Conservation (phyloP, 2,888 invertebrate genomes). For the Epinotia nisella region DNA sequence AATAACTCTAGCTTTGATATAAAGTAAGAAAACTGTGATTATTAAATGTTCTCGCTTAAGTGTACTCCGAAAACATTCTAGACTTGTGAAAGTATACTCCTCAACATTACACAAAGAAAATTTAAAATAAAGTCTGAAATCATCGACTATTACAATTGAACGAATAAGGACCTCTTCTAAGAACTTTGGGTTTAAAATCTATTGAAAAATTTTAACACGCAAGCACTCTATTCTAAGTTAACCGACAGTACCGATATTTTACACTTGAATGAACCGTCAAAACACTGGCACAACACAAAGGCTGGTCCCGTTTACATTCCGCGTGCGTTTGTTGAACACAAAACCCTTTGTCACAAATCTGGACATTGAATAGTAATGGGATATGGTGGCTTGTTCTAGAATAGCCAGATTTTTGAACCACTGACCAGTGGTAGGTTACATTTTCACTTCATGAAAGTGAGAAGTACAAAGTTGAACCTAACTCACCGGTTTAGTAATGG, state of each 20-base stretch:
- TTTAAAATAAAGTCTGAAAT: neutral
- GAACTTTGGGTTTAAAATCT: neutral
- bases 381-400: neutral
- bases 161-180: neutral
- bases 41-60: neutral
- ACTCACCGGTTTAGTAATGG: no score
- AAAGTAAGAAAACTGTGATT: no score
- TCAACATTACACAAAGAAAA: neutral
- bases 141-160: neutral
- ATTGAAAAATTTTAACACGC: neutral
- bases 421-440: no score
- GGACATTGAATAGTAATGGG: constrained; percentile 14
- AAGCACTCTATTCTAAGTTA: neutral
- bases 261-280: neutral
- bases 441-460: no score
- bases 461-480: no score
- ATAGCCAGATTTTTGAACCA: neutral
- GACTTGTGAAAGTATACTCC: neutral
- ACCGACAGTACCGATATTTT: neutral
- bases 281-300: constrained; percentile 1
- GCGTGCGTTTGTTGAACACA: constrained; percentile 18
- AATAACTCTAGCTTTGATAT: no score
- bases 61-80: neutral
- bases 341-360: constrained; percentile 37
- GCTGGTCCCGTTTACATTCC: constrained; percentile 28